Conservation (phyloP, 1,140 invertebrate species). For the Lordiphosa mommai region DNA sequence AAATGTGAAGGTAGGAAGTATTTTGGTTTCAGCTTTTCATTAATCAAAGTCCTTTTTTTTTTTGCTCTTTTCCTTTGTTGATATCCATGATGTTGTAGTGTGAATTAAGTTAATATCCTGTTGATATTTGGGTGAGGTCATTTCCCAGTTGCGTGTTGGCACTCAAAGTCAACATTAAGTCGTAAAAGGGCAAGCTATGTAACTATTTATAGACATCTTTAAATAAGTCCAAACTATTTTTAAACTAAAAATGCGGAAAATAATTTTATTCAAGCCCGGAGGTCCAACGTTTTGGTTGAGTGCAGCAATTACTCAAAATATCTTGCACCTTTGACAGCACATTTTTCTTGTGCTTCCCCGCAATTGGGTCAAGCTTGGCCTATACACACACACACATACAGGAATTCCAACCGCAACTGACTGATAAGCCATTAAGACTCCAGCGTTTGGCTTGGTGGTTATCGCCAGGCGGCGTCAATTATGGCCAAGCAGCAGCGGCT, state of each 20-base stretch:
- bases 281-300: too few species aligned
- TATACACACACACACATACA: conserved; percentile 8
- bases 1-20: too few species aligned
- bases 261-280: background rate
- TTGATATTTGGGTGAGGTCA: conserved; percentile 27
- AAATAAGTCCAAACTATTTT: conserved; percentile 12
- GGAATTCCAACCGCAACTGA: background rate
- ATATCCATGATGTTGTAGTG: too few species aligned
- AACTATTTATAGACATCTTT: conserved; percentile 17
- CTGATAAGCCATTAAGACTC: conserved; percentile 51
- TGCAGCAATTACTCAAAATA: conserved; percentile 63
- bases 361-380: conserved; percentile 53
- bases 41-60: too few species aligned
- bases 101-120: conserved; percentile 12
- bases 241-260: conserved; percentile 4
- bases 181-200: background rate
- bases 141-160: background rate
- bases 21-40: too few species aligned
- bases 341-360: conserved; percentile 44
- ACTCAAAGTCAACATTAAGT: conserved; percentile 8
- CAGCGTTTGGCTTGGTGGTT: conserved; percentile 18
- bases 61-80: too few species aligned
- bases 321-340: conserved; percentile 26
- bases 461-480: conserved; percentile 40
- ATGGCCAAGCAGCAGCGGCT: conserved; percentile 31